Base-by-base conservation (phyloP, 2,888 invertebrate species). In the Protonemura montana region DNA sequence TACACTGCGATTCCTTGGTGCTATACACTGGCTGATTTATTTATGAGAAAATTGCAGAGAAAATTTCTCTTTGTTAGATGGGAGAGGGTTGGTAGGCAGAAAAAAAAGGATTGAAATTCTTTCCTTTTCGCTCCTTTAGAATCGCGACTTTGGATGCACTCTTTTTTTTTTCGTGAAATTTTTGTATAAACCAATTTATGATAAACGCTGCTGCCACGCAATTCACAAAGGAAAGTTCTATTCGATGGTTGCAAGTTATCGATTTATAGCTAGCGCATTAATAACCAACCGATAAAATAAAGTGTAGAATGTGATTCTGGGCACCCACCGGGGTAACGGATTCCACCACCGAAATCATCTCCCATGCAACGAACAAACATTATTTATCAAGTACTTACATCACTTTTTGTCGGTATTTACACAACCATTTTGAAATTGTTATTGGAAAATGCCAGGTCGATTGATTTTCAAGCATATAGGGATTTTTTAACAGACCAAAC, bases 141-240 rank as follows among this genome's bases (percentile, higher is more conserved):
- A 21, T 83, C 82, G 30, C 82, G 35, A 25, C 26, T 26, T 59
- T 13, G 1, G n/a, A n/a, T n/a, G 59, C 59, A 59, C 16, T 0
- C 21, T 83, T 41, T 83, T 42, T 27, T 78, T 27, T 78, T 26
- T 78, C 25, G 35, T 35, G 28, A 28, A 78, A 26, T 78, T 78
- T 78, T 78, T 83, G 82, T 83, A 83, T 83, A 83, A 83, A 83
- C 82, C 82, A 83, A 83, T 83, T 83, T 83, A 41, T 83, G 82
- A 83, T 83, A 26, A 41, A 83, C 82, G 82, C 35, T 30, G n/a
- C 7, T 41, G 42, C 82, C 26, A 26, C 41, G 30, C 5, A 78
- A 27, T 28, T 41, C n/a, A 83, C 82, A 83, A 83, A 83, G 26
- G 82, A 83, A n/a, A 26, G 25, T 26, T 41, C 41, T 26, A 35